Percentiles rank a stretch among this genome's conserved stretches.
Conservation (phyloP, 2,797 vertebrate species). For the Emys orbicularis region DNA sequence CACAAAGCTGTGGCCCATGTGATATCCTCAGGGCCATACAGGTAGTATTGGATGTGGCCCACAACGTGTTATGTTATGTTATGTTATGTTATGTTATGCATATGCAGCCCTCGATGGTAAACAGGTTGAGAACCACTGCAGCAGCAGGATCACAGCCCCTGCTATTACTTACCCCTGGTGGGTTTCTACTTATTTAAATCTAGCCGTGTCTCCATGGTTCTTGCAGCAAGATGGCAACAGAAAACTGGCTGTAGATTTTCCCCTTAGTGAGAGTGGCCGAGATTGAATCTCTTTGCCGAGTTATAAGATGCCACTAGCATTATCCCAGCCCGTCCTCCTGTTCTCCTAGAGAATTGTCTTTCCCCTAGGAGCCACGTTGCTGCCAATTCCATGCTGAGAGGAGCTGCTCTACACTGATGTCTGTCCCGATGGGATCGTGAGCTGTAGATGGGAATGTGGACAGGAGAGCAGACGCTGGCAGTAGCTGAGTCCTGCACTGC, state of each 20-base stretch:
- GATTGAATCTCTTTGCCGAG: not conserved
- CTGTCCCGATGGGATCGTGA: not conserved
- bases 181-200: not conserved
- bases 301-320: not conserved
- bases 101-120: no score
- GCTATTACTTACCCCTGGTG: not conserved
- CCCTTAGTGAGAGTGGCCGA: not conserved
- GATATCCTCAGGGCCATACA: no score
- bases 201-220: no score
- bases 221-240: not conserved
- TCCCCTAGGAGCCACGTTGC: not conserved
- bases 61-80: no score
- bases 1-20: no score
- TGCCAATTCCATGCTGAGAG: rapidly evolving
- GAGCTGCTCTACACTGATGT: not conserved
- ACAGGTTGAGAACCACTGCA: no score
- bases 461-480: not conserved
- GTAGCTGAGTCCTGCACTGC: not conserved
- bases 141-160: no score
- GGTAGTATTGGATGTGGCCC: no score
- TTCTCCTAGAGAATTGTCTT: not conserved
- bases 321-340: not conserved
- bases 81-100: no score
- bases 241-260: not conserved
- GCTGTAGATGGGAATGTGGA: not conserved